Evolutionary conservation across 2,113 vertebrate species (phyloP).

Genomic region (Tetrax tetrax): DNA sequence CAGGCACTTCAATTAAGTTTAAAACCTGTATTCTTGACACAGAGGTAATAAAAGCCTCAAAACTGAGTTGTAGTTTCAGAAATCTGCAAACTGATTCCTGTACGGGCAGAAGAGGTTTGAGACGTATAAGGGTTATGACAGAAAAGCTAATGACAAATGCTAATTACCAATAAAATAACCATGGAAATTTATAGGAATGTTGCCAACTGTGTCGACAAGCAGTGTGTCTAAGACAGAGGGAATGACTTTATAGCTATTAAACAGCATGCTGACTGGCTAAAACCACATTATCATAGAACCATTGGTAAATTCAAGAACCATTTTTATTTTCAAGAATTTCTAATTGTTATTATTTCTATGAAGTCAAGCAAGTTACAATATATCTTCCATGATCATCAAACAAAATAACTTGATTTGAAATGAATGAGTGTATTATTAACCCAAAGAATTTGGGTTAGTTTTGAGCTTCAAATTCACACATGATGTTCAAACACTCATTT

Average conservation of each 20-base stretch:
- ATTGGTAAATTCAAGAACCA: not conserved
- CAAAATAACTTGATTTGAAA: not conserved
- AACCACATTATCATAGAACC: not conserved
- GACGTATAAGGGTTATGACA: not conserved
- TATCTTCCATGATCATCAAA: not conserved
- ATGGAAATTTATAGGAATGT: not conserved
- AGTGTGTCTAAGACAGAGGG: not conserved
- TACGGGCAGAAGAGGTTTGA: not conserved
- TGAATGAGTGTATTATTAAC: not conserved
- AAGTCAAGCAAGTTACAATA: not conserved
- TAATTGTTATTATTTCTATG: not conserved
- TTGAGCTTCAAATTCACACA: not conserved
- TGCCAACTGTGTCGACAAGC: not conserved
- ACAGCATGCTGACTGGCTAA: not conserved
- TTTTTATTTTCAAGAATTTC: not conserved
- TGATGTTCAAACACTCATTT: not conserved
- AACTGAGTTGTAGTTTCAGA: not conserved
- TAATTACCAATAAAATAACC: not conserved
- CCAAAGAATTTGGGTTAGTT: not conserved
- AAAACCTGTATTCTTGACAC: not conserved
- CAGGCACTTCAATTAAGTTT: fast-evolving
- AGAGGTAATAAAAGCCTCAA: not conserved
- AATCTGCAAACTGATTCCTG: not conserved
- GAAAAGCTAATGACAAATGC: conserved; percentile 6
- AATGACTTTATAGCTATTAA: not conserved